phyloP scores from a whole-genome alignment of 2,888 invertebrate species.

The Micoletzkya japonica region DNA sequence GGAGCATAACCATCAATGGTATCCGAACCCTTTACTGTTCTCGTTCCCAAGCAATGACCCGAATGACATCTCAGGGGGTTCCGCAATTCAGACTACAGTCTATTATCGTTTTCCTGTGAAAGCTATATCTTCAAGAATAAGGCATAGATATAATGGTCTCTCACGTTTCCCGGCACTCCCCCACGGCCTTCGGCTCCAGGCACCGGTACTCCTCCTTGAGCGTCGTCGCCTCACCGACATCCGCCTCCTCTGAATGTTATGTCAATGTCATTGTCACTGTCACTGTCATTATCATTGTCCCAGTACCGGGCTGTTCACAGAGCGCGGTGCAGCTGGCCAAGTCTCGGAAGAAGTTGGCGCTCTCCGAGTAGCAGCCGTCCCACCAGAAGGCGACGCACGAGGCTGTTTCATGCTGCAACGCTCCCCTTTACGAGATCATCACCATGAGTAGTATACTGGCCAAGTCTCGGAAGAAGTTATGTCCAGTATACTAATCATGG shows the following conservation, averaged over 20 bases:
- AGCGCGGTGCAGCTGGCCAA: conserved; percentile 39
- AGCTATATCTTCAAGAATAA: neutral
- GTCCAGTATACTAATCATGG: no score
- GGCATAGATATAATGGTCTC: neutral
- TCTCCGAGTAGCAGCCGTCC: conserved; percentile 53
- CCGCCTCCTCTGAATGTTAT: neutral
- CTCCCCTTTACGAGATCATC: no score
- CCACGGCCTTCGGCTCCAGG: conserved; percentile 48
- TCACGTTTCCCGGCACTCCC: conserved; percentile 50
- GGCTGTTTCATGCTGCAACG: conserved; percentile 47
- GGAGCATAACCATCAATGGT: no score
- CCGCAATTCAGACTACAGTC: neutral
- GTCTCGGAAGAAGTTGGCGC: conserved; percentile 57
- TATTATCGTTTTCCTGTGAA: neutral
- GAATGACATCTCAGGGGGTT: neutral
- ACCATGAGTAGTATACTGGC: no score
- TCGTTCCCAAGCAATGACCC: neutral
- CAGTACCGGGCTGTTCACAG: conserved; percentile 40
- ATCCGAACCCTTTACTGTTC: no score
- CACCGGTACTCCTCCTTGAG: conserved; percentile 42
- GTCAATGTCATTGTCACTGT: neutral
- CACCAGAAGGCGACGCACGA: conserved; percentile 55
- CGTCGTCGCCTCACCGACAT: neutral
- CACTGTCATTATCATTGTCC: neutral
- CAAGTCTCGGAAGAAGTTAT: no score